Evolutionary conservation across 2,888 invertebrate genomes (phyloP).

Genomic region (Philereme transversata): DNA sequence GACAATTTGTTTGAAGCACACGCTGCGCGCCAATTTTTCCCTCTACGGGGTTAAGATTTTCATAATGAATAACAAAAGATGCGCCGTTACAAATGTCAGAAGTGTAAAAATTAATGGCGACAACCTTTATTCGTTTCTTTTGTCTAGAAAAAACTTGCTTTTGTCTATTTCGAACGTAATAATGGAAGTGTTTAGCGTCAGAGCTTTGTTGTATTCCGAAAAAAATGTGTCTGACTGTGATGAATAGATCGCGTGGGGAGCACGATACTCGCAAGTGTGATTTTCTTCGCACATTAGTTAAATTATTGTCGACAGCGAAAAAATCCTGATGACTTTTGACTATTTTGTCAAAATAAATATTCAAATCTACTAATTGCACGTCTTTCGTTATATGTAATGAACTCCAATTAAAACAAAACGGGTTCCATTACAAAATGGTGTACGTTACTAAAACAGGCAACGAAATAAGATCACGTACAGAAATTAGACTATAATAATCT

Average conservation of each 20-base stretch:
- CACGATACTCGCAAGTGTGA: constrained; percentile 66
- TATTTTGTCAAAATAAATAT: background rate
- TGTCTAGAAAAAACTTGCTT: constrained; percentile 76
- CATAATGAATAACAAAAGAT: constrained; percentile 57
- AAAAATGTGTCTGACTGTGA: constrained; percentile 62
- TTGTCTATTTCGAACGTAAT: constrained; percentile 78
- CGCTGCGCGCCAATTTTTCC: constrained; percentile 74
- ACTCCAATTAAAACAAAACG: constrained; percentile 11
- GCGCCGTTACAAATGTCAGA: constrained; percentile 78
- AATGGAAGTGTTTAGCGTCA: constrained; percentile 82
- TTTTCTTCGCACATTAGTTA: constrained; percentile 73
- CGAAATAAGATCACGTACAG: constrained; percentile 26
- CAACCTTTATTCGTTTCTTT: constrained; percentile 74
- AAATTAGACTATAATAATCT: constrained; percentile 15
- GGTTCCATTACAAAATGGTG: constrained; percentile 19
- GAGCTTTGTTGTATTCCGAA: constrained; percentile 71
- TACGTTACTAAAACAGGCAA: background rate
- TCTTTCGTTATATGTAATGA: constrained; percentile 4
- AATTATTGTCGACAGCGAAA: constrained; percentile 41
- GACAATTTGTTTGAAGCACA: constrained; percentile 54
- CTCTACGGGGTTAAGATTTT: constrained; percentile 64
- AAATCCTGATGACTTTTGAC: constrained; percentile 2
- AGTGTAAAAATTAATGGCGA: constrained; percentile 79
- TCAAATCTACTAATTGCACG: background rate
- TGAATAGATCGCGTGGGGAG: constrained; percentile 77